Base-by-base conservation (phyloP, 2,113 vertebrate genomes). In the Donacobius atricapilla region DNA sequence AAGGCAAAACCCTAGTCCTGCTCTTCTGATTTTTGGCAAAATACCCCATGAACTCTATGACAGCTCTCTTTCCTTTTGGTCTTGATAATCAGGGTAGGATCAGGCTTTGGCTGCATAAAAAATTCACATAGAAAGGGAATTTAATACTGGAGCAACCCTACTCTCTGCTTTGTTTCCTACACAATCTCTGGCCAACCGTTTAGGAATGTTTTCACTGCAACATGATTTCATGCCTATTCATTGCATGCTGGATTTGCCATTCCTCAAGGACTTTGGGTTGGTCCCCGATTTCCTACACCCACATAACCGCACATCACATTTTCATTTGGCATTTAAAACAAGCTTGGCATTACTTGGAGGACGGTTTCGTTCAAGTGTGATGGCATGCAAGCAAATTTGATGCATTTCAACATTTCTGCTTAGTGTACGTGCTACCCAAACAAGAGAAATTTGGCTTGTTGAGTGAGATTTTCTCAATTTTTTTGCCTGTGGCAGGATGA, bases 341-440 rank as follows among this genome's bases (percentile, higher is more conserved):
- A 98, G 97, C 97, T 72, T 95, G 93, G 97, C 97, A 77, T 96
- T 96, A 97, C 85, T 97, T 96, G 90, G 86, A 97, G 94, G 96
- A 96, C 94, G 48, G 75, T 97, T 97, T 96, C 86, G 96, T 96
- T 97, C 97, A 97, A 95, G 95, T 97, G 96, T 97, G 92, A 98
- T 96, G 93, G 97, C 57, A 98, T 98, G 97, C 97, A 98, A 98
- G 97, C 98, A 97, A 98, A 97, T 95, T 95, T 21, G 21, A 98
- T 90, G 97, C 94, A 98, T 98, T 98, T 98, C 98, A 98, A 98
- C 98, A 98, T 98, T 98, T 98, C 93, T 87, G 93, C 87, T 97
- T 83, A 98, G 98, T 98, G 98, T 98, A 98, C 98, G 0, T 95
- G 94, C 73, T 93, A 97, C 96, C 95, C 84, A 94, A 87, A 90